phyloP scores from a whole-genome alignment of 2,797 vertebrate genomes.

The Bothrops alternatus region DNA sequence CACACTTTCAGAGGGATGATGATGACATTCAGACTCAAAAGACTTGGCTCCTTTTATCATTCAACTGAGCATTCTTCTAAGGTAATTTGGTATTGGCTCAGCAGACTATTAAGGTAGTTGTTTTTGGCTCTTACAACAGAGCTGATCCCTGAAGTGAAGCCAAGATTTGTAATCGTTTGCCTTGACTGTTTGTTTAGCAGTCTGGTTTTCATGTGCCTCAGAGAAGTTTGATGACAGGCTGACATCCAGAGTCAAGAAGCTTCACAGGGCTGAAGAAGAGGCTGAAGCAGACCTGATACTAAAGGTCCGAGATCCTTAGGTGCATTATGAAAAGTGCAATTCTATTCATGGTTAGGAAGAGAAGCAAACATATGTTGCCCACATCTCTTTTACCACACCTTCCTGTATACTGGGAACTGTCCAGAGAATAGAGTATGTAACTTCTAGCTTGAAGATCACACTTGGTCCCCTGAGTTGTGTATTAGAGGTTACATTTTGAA shows the following conservation, averaged over 20 bases:
- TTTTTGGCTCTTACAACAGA: slow-evolving; percentile 59
- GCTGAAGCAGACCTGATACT: slow-evolving; percentile 2
- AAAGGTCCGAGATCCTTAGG: neutral
- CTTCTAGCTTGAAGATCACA: neutral
- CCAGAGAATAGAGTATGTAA: neutral
- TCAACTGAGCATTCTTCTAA: slow-evolving; percentile 30
- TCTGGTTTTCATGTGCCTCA: neutral
- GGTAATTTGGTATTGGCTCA: slow-evolving; percentile 56
- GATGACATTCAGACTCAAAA: slow-evolving; percentile 19
- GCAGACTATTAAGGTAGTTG: slow-evolving; percentile 65
- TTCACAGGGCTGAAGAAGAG: slow-evolving; percentile 3
- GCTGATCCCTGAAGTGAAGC: slow-evolving; percentile 57
- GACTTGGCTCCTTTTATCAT: slow-evolving; percentile 14
- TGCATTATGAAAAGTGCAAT: neutral
- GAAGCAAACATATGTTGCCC: neutral
- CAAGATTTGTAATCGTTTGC: slow-evolving; percentile 58
- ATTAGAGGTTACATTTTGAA: neutral
- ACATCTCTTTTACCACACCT: neutral
- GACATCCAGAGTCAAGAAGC: neutral
- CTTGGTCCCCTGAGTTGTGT: neutral
- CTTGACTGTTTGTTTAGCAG: slow-evolving; percentile 33
- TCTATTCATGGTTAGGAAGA: neutral
- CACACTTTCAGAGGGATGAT: neutral
- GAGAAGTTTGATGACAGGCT: slow-evolving; percentile 27
- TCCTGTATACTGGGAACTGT: neutral